phyloP scores from a whole-genome alignment of 1,140 invertebrate genomes.

The Caenorhabditis remanei region DNA sequence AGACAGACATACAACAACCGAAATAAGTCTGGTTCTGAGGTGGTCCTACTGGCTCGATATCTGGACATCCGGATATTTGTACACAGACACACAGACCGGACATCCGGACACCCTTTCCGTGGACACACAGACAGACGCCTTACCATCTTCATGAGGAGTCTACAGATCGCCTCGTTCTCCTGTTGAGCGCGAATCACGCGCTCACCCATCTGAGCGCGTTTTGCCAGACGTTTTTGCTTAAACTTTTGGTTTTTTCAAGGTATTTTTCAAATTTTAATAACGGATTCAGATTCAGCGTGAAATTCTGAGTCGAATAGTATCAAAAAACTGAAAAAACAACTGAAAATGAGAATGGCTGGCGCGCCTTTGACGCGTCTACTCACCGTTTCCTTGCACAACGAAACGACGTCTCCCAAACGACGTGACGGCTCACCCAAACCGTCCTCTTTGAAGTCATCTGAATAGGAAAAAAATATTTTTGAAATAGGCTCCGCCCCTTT shows the following conservation, averaged over 20 bases:
- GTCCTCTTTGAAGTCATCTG: slow-evolving; percentile 32
- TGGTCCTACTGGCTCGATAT: no score
- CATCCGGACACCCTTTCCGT: no score
- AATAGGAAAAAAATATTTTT: no score
- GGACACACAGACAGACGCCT: no score
- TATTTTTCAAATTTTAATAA: not conserved
- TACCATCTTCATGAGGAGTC: slow-evolving; percentile 36
- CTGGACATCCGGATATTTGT: no score
- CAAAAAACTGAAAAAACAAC: no score
- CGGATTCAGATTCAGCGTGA: not conserved
- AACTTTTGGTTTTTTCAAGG: not conserved
- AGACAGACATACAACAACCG: no score
- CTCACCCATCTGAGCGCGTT: slow-evolving; percentile 12
- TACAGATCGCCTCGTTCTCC: slow-evolving; percentile 16
- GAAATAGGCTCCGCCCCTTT: not conserved
- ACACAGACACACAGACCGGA: no score
- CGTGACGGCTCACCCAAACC: slow-evolving; percentile 22
- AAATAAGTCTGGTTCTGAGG: no score
- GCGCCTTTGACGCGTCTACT: not conserved
- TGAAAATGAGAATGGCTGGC: no score
- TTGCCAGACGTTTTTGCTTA: slow-evolving; percentile 40
- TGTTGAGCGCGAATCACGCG: slow-evolving; percentile 38
- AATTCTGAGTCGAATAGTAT: no score
- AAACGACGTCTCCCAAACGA: slow-evolving; percentile 36
- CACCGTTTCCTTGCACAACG: slow-evolving; percentile 36